Conservation (phyloP, 2,113 vertebrate species). For the Anguilla japonica region DNA sequence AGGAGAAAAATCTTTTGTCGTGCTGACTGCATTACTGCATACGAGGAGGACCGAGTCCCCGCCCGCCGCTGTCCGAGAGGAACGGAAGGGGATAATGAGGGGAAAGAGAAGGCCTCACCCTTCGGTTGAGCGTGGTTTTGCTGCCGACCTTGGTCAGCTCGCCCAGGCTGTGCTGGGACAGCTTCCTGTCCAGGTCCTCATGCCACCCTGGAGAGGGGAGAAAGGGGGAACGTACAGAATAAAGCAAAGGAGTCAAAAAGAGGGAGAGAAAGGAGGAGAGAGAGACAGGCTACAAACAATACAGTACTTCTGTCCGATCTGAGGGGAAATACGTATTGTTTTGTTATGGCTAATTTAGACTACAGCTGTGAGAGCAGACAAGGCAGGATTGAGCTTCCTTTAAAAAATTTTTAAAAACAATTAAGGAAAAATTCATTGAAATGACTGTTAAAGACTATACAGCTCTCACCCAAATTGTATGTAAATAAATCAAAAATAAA, state of each 20-base stretch:
- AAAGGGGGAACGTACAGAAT: not conserved
- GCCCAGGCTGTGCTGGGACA: conserved; percentile 91
- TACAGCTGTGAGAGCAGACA: not conserved
- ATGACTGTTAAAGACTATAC: too few species aligned
- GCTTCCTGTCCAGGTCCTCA: conserved; percentile 88
- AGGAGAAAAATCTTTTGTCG: not conserved
- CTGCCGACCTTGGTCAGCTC: conserved; percentile 88
- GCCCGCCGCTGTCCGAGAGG: not conserved
- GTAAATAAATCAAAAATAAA: too few species aligned
- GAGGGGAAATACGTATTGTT: too few species aligned
- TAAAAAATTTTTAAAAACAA: too few species aligned
- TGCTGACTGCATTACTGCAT: not conserved
- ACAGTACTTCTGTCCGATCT: too few species aligned
- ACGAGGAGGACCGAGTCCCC: not conserved
- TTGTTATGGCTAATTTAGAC: not conserved
- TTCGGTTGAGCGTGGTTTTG: conserved; percentile 85
- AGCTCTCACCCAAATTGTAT: too few species aligned
- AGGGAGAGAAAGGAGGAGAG: too few species aligned
- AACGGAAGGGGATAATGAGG: too few species aligned
- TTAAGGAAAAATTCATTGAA: too few species aligned
- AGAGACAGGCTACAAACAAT: too few species aligned
- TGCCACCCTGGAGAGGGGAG: conserved; percentile 72
- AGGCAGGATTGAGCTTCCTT: not conserved
- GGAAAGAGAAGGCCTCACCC: conserved; percentile 68
- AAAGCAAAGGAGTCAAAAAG: too few species aligned